Percentiles rank a stretch among this genome's conserved stretches.
Evolutionary conservation across 2,113 vertebrate species (phyloP).

Genomic region (Nycticorax nycticorax): DNA sequence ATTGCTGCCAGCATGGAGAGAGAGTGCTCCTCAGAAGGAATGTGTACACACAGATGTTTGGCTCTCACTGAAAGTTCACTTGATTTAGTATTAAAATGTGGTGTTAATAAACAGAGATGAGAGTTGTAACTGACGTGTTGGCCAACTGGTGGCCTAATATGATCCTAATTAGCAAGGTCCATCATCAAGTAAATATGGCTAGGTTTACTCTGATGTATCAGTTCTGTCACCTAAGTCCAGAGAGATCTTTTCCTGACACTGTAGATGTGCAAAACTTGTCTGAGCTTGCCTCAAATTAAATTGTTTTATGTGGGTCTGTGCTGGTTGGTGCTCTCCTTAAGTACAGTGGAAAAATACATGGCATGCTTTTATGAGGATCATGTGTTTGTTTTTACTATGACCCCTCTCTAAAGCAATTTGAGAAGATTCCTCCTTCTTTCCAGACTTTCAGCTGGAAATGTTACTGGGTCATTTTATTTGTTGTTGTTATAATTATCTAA

Average conservation of each 20-base stretch:
- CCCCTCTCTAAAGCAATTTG: background rate
- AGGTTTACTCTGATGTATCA: background rate
- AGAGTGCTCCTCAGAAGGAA: conserved; percentile 33
- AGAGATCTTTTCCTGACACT: background rate
- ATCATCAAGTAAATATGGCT: background rate
- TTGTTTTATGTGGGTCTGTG: background rate
- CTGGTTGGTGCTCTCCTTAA: background rate
- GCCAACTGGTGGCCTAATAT: conserved; percentile 54
- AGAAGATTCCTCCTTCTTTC: background rate
- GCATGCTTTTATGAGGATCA: background rate
- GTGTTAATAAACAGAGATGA: conserved; percentile 42
- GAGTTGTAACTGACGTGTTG: background rate
- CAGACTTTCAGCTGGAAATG: background rate
- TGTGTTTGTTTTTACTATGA: background rate
- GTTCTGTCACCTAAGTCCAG: background rate
- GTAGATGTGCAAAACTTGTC: background rate
- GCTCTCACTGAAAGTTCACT: conserved; percentile 38
- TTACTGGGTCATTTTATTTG: background rate
- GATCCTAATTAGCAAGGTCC: conserved; percentile 44
- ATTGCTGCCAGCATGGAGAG: background rate
- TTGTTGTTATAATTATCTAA: background rate
- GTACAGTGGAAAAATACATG: background rate
- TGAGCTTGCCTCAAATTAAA: background rate
- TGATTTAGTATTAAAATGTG: conserved; percentile 61
- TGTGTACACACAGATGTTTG: conserved; percentile 61